phyloP scores from a whole-genome alignment of 2,113 vertebrate genomes.

The Psephotus haematonotus region DNA sequence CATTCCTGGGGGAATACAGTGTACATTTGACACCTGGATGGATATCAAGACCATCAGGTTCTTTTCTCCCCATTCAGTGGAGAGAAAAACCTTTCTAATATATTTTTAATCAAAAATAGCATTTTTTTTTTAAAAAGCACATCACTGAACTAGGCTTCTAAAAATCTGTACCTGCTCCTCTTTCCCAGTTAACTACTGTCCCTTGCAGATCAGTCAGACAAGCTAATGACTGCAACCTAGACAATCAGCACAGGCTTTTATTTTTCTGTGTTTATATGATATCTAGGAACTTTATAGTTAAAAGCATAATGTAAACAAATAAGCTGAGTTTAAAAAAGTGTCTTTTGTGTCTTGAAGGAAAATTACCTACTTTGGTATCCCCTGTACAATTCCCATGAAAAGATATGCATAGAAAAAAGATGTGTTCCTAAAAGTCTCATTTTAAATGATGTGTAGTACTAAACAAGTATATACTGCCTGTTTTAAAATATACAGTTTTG shows the following conservation, averaged over 20 bases:
- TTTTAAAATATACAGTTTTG: not conserved
- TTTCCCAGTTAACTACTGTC: not conserved
- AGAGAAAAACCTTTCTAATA: not conserved
- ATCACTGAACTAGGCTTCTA: not conserved
- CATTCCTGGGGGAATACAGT: not conserved
- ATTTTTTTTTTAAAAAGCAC: not conserved
- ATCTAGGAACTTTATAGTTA: not conserved
- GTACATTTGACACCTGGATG: fast-evolving
- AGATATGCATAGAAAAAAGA: not conserved
- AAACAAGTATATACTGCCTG: not conserved
- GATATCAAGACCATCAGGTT: not conserved
- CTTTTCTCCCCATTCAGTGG: not conserved
- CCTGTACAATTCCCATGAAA: not conserved
- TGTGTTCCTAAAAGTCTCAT: not conserved
- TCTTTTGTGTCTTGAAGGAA: not conserved
- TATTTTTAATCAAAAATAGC: not conserved
- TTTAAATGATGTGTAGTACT: not conserved
- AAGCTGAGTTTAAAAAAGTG: not conserved
- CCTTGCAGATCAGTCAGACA: not conserved
- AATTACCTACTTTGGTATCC: not conserved
- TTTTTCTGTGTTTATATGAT: not conserved
- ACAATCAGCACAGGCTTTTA: not conserved
- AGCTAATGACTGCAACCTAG: not conserved
- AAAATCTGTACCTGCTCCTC: not conserved
- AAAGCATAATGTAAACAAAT: not conserved